A percentile compares a stretch with the other conserved stretches of the same genome.
phyloP scores from a whole-genome alignment of 2,888 invertebrate genomes.

The Homarus gammarus region DNA sequence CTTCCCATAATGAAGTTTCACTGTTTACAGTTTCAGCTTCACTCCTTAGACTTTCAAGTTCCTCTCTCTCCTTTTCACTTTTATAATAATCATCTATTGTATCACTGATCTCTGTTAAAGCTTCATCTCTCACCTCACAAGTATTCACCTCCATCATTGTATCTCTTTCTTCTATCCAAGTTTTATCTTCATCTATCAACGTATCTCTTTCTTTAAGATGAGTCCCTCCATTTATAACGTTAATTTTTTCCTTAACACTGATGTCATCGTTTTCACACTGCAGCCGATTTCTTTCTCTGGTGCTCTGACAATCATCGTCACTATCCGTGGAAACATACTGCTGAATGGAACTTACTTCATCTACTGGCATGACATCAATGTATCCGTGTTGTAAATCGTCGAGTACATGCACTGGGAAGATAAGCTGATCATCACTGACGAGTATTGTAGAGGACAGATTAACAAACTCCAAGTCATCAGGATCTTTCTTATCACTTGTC shows the following conservation, averaged over 20 bases:
- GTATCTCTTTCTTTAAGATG: background rate
- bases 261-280: background rate
- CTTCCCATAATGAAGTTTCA: background rate
- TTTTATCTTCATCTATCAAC: background rate
- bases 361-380: background rate
- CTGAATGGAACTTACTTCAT: background rate
- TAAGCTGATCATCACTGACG: slow-evolving; percentile 45
- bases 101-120: background rate
- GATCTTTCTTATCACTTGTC: no score
- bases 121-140: background rate
- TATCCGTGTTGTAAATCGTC: background rate
- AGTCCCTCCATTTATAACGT: no score
- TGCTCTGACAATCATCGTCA: background rate
- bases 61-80: background rate
- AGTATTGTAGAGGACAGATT: slow-evolving; percentile 36
- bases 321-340: background rate
- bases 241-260: no score
- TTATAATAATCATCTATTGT: background rate
- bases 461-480: slow-evolving; percentile 15
- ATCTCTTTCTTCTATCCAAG: background rate
- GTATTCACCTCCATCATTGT: background rate
- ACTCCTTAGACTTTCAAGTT: background rate
- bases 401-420: slow-evolving; percentile 10
- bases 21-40: background rate
- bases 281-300: background rate